These are phyloP conservation scores for Lutraria lutraria DNA, from an alignment of 2,888 invertebrate genomes.

Conservation along the genomic window DNA sequence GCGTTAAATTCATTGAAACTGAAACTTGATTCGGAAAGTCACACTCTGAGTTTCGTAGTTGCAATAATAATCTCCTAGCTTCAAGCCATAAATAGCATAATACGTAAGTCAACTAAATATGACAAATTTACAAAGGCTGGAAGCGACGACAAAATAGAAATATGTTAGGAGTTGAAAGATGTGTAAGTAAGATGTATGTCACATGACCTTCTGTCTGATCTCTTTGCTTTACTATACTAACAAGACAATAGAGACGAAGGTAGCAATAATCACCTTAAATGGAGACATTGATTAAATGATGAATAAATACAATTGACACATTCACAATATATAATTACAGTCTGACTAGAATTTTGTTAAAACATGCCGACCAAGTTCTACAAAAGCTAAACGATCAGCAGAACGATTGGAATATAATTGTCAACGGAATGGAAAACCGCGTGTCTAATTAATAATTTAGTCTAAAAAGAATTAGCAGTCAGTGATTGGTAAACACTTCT, in stretches of 20 bases:
- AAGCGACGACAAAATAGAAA: too few relatives aligned
- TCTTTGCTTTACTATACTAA: background rate
- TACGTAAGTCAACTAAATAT: too few relatives aligned
- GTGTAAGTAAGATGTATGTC: too few relatives aligned
- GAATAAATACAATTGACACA: background rate
- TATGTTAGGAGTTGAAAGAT: too few relatives aligned
- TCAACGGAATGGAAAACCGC: background rate
- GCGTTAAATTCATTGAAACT: too few relatives aligned
- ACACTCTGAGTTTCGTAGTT: too few relatives aligned
- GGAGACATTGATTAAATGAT: background rate
- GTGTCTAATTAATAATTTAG: conserved; percentile 1
- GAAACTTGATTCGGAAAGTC: too few relatives aligned
- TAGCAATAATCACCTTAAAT: background rate
- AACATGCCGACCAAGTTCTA: background rate
- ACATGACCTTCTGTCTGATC: background rate
- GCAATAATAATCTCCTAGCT: too few relatives aligned
- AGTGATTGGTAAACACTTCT: background rate
- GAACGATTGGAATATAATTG: background rate
- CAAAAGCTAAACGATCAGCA: background rate
- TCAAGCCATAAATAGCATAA: too few relatives aligned
- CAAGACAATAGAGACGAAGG: background rate
- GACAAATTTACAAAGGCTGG: too few relatives aligned
- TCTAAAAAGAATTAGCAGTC: background rate
- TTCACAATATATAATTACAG: background rate
- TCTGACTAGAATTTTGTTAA: background rate